These are phyloP conservation scores for Papilio elwesi DNA, from an alignment of 2,888 invertebrate genomes.

Conservation along the genomic window DNA sequence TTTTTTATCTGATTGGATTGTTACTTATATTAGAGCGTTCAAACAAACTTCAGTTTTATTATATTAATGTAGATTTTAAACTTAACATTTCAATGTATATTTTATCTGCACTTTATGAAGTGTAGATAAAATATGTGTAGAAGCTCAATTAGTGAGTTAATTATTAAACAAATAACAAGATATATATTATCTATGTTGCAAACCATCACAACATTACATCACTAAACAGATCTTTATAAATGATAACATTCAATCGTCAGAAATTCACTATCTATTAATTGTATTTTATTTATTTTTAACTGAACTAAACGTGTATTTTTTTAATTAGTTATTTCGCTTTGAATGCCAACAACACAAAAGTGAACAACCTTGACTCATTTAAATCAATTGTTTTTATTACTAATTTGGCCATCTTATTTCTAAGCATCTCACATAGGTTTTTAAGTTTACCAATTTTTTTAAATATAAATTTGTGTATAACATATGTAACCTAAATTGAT, in stretches of 20 bases:
- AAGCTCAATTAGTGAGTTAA: background rate
- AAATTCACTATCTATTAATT: no score
- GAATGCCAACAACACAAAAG: background rate
- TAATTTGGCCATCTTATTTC: background rate
- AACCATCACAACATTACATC: background rate
- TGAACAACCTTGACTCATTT: conserved; percentile 4
- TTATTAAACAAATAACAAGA: conserved; percentile 1
- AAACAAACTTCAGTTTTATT: no score
- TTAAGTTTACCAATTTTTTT: no score
- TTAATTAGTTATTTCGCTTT: background rate
- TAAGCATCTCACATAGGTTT: no score
- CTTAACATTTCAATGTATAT: no score
- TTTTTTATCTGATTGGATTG: no score
- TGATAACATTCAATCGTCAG: background rate
- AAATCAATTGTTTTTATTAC: background rate
- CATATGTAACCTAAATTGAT: no score
- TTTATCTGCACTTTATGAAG: no score
- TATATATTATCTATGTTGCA: background rate
- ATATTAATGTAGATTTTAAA: no score
- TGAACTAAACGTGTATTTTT: background rate
- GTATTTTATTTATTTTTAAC: background rate
- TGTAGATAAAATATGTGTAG: no score
- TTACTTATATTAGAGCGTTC: no score
- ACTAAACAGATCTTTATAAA: background rate
- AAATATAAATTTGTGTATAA: no score